phyloP scores from a whole-genome alignment of 2,888 invertebrate genomes.

The Stegophylla sp. region DNA sequence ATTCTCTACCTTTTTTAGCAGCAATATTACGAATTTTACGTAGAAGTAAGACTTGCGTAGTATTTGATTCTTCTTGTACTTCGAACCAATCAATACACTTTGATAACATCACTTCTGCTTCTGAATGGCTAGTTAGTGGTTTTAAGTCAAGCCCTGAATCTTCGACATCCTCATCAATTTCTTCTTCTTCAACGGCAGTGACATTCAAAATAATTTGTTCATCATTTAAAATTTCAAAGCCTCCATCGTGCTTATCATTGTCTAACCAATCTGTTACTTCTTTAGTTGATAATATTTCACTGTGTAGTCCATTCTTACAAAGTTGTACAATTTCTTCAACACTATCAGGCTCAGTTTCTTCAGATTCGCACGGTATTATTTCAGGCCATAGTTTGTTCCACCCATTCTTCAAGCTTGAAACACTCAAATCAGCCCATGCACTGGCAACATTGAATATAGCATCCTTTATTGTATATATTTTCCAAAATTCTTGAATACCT shows the following conservation, averaged over 20 bases:
- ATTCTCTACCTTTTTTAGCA: background rate
- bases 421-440: conserved; percentile 32
- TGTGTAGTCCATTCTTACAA: too few relatives aligned
- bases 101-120: background rate
- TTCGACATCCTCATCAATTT: background rate
- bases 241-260: too few relatives aligned
- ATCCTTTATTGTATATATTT: conserved; percentile 25
- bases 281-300: too few relatives aligned
- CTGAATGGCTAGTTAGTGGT: background rate
- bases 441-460: conserved; percentile 48
- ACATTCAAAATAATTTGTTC: background rate
- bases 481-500: conserved; percentile 31
- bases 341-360: conserved; percentile 6
- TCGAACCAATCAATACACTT: conserved; percentile 1
- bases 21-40: background rate
- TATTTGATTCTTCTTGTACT: background rate
- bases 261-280: background rate
- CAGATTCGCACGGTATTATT: background rate
- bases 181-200: conserved; percentile 3
- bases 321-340: conserved; percentile 14
- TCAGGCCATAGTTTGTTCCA: conserved; percentile 52
- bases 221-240: background rate
- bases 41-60: background rate
- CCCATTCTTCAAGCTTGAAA: conserved; percentile 11
- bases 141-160: background rate